Base-by-base conservation (phyloP, 2,113 vertebrate species). In the Tinamus guttatus region DNA sequence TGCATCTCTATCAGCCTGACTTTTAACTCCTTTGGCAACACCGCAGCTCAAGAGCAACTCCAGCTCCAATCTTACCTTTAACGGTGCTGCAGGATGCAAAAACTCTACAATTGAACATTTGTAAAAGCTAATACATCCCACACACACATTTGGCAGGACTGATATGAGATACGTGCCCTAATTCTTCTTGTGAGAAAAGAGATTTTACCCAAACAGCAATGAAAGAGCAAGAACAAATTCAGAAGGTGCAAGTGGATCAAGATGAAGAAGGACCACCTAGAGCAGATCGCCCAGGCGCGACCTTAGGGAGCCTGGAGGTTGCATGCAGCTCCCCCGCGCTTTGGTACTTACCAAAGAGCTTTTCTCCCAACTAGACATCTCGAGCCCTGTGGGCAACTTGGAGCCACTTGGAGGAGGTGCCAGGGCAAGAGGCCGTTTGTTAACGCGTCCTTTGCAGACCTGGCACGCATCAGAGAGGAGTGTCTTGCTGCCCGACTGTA, bases 71-170 rank as follows among this genome's bases (percentile, higher is more conserved):
- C 41, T 62, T 24, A 38, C 32, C 81, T 71, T 30, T 38, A 17
- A 43, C 28, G 25, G 74, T 30, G 64, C 40, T 63, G 27, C 2
- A 0, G 51, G 52, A 73, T 47, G 18, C 9, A 75, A 85, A 74
- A 84, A 11, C 25, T 51, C 60, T 60, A 18, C 60, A 78, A 8
- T 0, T 73, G 82, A 77, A 49, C 21, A 32, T 17, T 34, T 32
- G 69, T 60, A 82, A 81, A 91, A 79, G 21, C 52, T 15, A 32
- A 64, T 18, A 70, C 86, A 77, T 11, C 38, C 32, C 56, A 69
- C 27, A n/a, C 0, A 30, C 0, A 0, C 20, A 25, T 36, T 2
- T n/a, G 78, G 19, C 58, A 73, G 27, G 67, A 17, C 58, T 73
- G 70, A 76, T 1, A 1, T 3, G 51, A 68, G 25, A 60, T 38